Evolutionary conservation across 2,888 invertebrate species (phyloP).

Genomic region (Candidula unifasciata): DNA sequence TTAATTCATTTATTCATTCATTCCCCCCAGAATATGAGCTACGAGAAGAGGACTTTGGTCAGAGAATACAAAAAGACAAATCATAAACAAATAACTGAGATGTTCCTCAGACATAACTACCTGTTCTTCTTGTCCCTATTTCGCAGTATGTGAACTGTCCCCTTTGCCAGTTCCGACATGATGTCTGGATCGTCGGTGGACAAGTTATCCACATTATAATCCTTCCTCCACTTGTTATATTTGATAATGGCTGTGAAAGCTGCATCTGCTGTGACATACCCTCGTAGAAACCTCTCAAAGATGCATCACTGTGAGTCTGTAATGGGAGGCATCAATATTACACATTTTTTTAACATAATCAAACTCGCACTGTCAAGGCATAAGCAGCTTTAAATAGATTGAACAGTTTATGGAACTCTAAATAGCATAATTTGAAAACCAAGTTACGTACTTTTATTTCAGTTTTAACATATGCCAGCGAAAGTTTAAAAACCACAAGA

Average conservation of each 20-base stretch:
- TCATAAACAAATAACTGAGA: not conserved
- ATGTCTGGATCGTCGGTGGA: conserved; percentile 80
- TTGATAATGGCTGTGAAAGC: conserved; percentile 77
- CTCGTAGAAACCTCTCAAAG: conserved; percentile 84
- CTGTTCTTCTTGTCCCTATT: conserved; percentile 82
- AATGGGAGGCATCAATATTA: conserved; percentile 68
- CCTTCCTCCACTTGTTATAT: conserved; percentile 84
- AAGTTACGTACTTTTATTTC: too few species aligned
- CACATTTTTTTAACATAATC: not conserved
- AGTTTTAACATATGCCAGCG: too few species aligned
- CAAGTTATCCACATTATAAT: conserved; percentile 84
- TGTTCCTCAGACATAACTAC: conserved; percentile 49
- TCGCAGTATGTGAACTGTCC: conserved; percentile 84
- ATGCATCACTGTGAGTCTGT: conserved; percentile 83
- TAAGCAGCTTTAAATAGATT: not conserved
- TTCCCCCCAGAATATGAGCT: too few species aligned
- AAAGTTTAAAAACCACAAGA: too few species aligned
- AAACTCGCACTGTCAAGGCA: not conserved
- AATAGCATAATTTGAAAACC: too few species aligned
- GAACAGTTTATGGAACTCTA: too few species aligned
- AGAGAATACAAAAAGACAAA: too few species aligned
- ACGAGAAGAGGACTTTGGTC: too few species aligned
- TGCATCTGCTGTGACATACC: conserved; percentile 86
- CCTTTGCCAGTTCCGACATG: conserved; percentile 81
- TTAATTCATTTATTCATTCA: too few species aligned